phyloP scores from a whole-genome alignment of 2,888 invertebrate species.

The Mechanitis mazaeus region DNA sequence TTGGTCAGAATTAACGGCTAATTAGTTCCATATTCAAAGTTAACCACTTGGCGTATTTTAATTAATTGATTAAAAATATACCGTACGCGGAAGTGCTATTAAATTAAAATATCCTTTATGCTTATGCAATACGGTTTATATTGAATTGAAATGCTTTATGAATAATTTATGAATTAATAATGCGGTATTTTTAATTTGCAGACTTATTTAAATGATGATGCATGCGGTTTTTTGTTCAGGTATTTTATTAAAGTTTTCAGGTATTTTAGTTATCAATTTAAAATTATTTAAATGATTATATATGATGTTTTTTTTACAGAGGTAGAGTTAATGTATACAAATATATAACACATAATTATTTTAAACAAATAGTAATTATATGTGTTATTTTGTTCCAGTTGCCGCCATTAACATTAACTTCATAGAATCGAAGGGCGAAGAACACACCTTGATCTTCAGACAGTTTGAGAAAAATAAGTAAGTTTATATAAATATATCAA shows the following conservation, averaged over 20 bases:
- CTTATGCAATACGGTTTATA: neutral
- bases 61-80: constrained; percentile 5
- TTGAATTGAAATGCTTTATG: neutral
- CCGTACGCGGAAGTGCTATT: neutral
- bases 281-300: neutral
- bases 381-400: constrained; percentile 47
- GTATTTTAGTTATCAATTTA: neutral
- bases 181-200: neutral
- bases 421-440: constrained; percentile 32
- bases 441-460: constrained; percentile 37
- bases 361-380: neutral
- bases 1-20: constrained; percentile 2
- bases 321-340: too few species aligned
- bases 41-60: constrained; percentile 3
- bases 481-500: neutral
- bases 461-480: constrained; percentile 16
- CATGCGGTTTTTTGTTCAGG: neutral
- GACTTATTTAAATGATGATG: constrained; percentile 5
- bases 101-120: neutral
- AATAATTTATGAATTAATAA: constrained; percentile 1
- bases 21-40: constrained; percentile 4
- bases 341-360: too few species aligned
- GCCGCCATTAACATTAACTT: constrained; percentile 39
- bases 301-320: neutral
- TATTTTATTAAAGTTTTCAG: neutral